Evolutionary conservation across 2,888 invertebrate species (phyloP).

Genomic region (Eristalis pertinax): DNA sequence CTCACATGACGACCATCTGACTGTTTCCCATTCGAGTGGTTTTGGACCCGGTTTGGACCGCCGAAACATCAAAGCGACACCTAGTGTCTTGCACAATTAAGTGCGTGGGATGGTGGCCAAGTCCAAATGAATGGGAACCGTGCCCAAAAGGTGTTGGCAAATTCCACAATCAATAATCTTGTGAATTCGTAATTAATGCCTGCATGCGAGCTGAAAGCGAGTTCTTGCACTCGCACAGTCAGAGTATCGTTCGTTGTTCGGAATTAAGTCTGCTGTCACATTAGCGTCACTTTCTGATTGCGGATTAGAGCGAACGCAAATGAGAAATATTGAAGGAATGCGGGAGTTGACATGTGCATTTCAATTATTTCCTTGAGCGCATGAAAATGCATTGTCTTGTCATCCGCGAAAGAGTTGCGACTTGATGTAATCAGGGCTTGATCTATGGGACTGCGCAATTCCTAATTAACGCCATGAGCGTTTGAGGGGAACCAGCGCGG

Average conservation of each 20-base stretch:
- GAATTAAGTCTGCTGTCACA: slow-evolving; percentile 28
- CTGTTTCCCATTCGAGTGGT: slow-evolving; percentile 2
- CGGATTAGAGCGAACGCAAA: slow-evolving; percentile 14
- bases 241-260: slow-evolving; percentile 14
- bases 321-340: neutral
- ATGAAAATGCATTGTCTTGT: neutral
- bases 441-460: neutral
- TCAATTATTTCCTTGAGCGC: neutral
- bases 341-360: neutral
- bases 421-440: neutral
- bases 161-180: slow-evolving; percentile 38
- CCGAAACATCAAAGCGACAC: neutral
- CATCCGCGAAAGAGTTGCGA: neutral
- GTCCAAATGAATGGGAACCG: slow-evolving; percentile 17
- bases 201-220: neutral
- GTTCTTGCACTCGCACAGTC: slow-evolving; percentile 1
- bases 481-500: no score
- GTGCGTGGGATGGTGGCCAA: slow-evolving; percentile 48
- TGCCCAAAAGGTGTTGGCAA: slow-evolving; percentile 35
- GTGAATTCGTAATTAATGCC: slow-evolving; percentile 34
- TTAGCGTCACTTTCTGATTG: slow-evolving; percentile 9
- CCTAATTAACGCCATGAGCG: neutral
- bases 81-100: slow-evolving; percentile 3
- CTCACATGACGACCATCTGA: neutral
- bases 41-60: neutral